Conservation (phyloP, 2,797 vertebrate genomes). For the Pogoniulus pusillus region DNA sequence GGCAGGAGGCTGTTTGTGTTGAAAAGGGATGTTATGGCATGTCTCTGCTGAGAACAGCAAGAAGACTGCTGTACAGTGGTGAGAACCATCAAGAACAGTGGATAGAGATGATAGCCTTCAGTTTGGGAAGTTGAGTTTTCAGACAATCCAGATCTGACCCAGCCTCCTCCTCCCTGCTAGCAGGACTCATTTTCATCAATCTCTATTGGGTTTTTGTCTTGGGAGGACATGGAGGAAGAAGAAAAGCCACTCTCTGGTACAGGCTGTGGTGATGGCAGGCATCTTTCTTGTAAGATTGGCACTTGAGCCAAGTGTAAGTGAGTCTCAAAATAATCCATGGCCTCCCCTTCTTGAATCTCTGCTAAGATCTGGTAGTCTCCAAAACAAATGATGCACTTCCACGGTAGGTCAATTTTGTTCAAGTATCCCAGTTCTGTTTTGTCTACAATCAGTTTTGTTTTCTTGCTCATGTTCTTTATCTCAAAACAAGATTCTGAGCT, state of each 20-base stretch:
- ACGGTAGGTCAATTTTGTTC: constrained; percentile 83
- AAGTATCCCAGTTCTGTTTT: constrained; percentile 79
- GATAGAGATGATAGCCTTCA: not conserved
- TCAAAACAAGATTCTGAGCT: constrained; percentile 78
- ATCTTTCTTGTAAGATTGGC: constrained; percentile 80
- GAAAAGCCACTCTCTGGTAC: constrained; percentile 71
- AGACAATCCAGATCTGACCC: not conserved
- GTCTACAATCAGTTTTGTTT: constrained; percentile 77
- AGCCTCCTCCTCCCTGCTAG: not conserved
- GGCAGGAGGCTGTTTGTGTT: not conserved
- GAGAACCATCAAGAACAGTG: not conserved
- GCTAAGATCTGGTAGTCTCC: constrained; percentile 87
- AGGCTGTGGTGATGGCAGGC: constrained; percentile 44
- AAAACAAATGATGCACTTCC: constrained; percentile 83
- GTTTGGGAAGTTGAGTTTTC: fast-evolving
- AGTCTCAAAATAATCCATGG: constrained; percentile 83
- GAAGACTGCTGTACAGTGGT: not conserved
- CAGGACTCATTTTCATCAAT: constrained; percentile 75
- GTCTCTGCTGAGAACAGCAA: not conserved
- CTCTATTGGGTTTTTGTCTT: constrained; percentile 63
- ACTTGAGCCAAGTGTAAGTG: constrained; percentile 76
- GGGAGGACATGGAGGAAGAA: not conserved
- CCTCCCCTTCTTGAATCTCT: constrained; percentile 82
- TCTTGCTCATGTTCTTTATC: constrained; percentile 92
- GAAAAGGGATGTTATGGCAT: not conserved